These are phyloP conservation scores for Lerista edwardsae DNA, from an alignment of 2,797 vertebrate species.

Conservation along the genomic window DNA sequence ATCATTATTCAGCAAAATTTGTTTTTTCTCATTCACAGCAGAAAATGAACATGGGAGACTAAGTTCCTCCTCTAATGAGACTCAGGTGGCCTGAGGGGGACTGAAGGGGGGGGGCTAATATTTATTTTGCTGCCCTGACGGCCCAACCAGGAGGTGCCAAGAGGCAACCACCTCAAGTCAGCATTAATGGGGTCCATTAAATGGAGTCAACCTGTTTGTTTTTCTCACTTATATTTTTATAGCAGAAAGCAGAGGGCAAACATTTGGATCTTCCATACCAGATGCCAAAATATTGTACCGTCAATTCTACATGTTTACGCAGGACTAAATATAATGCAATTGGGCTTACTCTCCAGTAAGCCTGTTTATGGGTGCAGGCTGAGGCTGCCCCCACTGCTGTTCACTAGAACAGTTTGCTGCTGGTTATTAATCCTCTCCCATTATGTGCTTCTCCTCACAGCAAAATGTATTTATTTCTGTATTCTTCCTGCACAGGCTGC, in stretches of 20 bases:
- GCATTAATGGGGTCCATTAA: neutral
- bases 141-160: neutral
- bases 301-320: no score
- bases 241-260: neutral
- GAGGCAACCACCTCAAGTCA: neutral
- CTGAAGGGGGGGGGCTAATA: neutral
- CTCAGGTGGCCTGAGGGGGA: neutral
- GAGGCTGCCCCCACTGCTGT: neutral
- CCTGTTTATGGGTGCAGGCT: no score
- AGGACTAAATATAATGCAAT: no score
- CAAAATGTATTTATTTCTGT: neutral
- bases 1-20: neutral
- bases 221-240: neutral
- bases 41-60: neutral
- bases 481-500: neutral
- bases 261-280: neutral
- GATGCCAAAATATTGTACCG: neutral
- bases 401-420: neutral
- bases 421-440: neutral
- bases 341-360: no score
- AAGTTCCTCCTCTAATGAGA: neutral
- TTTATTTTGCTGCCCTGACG: neutral
- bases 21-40: constrained; percentile 1
- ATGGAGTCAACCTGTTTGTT: neutral
- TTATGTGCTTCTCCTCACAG: neutral